Conservation (phyloP, 2,888 invertebrate genomes). For the Agapostemon virescens region DNA sequence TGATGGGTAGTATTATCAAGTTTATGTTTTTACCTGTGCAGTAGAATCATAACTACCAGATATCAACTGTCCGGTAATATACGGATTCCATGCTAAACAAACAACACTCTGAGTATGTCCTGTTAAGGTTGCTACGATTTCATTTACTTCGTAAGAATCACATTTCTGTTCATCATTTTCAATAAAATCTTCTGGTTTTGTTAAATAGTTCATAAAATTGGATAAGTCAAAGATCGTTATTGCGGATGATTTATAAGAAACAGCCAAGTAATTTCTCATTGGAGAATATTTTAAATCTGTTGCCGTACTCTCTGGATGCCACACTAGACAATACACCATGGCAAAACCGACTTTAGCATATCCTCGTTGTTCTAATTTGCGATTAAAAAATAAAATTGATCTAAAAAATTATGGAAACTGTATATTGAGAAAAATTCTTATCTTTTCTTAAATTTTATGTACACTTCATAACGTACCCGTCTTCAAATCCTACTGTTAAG, state of each 20-base stretch:
- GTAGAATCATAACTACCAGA: slow-evolving; percentile 87
- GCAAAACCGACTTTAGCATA: slow-evolving; percentile 81
- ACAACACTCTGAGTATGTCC: slow-evolving; percentile 83
- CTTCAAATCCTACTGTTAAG: slow-evolving; percentile 84
- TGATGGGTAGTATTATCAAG: neutral
- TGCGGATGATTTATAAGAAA: slow-evolving; percentile 82
- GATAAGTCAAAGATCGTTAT: slow-evolving; percentile 82
- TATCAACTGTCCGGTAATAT: slow-evolving; percentile 84
- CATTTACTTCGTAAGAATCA: slow-evolving; percentile 58
- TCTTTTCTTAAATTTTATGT: neutral
- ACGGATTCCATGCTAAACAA: slow-evolving; percentile 86
- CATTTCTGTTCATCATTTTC: slow-evolving; percentile 28
- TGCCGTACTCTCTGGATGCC: slow-evolving; percentile 88
- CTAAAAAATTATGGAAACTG: slow-evolving; percentile 64
- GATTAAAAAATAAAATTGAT: slow-evolving; percentile 70
- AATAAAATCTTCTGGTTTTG: slow-evolving; percentile 6
- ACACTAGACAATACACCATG: slow-evolving; percentile 85
- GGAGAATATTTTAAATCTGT: slow-evolving; percentile 82
- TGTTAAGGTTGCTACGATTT: slow-evolving; percentile 77
- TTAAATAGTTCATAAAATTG: slow-evolving; percentile 49
- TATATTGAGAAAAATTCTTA: neutral
- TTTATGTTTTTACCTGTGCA: slow-evolving; percentile 82
- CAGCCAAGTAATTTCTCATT: slow-evolving; percentile 85
- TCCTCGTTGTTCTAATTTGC: slow-evolving; percentile 62
- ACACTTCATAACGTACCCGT: slow-evolving; percentile 81